Evolutionary conservation across 2,888 invertebrate species (phyloP), one percentile per base, ranked within the genome.

Genomic region (Monopis laevigella): DNA sequence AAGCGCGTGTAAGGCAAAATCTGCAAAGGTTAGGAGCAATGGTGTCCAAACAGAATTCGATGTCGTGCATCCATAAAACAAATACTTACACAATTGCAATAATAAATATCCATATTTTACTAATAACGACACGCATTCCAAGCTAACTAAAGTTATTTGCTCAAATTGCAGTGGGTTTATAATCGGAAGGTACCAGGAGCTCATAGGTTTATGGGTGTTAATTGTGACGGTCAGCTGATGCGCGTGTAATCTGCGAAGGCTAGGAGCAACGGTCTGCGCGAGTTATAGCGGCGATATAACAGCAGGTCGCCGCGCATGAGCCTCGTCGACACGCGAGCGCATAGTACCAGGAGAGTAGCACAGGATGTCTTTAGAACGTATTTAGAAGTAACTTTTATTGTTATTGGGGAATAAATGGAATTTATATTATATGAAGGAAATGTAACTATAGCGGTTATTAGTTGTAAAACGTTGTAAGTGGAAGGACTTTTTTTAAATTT

Each of bases 261-360:
- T 56, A 58, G 45, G 56, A 42, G 51, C 58, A 56, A 56, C 57
- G 58, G 61, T 52, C 50, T 55, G 29, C 6, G 53, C 54, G 51
- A 59, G 57, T 63, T 60, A 59, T 52, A 51, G 54, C 47, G 54
- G 56, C 57, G 62, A 58, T 57, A 53, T 56, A 59, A 43, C 55
- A 54, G 53, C 54, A 53, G 54, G 52, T 48, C 48, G 54, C 41
- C 11, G 11, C 28, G 32, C 42, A 44, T 39, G 42, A 42, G 44
- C 39, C 36, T 18, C 34, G 34, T 14, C 48, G 51, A 56, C 63
- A 58, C 60, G 59, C 60, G 52, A 57, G 44, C 34, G 17, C 32
- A 32, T 32, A 32, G 17, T 32, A 32, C 17, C 13, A 13, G 17
- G 17, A 32, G 14, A 32, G 32, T 32, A 10, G 32, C 11, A 32